Evolutionary conservation across 2,888 invertebrate genomes (phyloP).

Genomic region (Drosophila affinis): DNA sequence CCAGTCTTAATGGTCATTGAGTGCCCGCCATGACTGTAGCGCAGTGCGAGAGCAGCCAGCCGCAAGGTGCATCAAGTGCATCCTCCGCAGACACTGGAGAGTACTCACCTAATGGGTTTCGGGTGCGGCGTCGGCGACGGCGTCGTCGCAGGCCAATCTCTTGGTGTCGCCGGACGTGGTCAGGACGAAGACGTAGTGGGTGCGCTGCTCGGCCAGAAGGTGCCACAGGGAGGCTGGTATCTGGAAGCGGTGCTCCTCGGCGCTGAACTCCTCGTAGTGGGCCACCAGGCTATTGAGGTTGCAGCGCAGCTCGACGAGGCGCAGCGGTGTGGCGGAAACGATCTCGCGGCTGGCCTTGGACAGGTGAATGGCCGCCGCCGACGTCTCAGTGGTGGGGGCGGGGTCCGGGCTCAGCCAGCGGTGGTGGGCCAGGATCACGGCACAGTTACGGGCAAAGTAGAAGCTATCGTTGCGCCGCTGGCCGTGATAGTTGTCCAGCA

Average conservation of each 20-base stretch:
- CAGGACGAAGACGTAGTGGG: constrained; percentile 77
- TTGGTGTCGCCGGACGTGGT: constrained; percentile 75
- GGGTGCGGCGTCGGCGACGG: constrained; percentile 12
- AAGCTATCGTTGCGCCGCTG: constrained; percentile 82
- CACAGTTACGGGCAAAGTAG: constrained; percentile 82
- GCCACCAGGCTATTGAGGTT: constrained; percentile 77
- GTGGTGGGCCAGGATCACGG: constrained; percentile 80
- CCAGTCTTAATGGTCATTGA: no score
- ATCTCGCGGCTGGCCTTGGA: constrained; percentile 45
- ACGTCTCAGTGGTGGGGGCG: background rate
- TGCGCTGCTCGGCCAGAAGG: constrained; percentile 58
- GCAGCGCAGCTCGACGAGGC: constrained; percentile 81
- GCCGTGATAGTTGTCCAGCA: constrained; percentile 81
- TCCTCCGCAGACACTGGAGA: no score
- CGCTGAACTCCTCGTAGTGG: constrained; percentile 74
- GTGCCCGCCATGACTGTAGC: no score
- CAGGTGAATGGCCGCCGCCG: constrained; percentile 40
- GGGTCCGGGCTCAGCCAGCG: constrained; percentile 76
- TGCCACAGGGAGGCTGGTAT: constrained; percentile 65
- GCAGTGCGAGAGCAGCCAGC: no score
- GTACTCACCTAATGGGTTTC: no score
- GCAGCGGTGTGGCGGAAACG: constrained; percentile 59
- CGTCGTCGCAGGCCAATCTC: constrained; percentile 61
- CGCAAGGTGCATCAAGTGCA: no score
- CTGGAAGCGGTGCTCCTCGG: constrained; percentile 52